phyloP scores from a whole-genome alignment of 2,888 invertebrate genomes.

The Tipula lateralis region DNA sequence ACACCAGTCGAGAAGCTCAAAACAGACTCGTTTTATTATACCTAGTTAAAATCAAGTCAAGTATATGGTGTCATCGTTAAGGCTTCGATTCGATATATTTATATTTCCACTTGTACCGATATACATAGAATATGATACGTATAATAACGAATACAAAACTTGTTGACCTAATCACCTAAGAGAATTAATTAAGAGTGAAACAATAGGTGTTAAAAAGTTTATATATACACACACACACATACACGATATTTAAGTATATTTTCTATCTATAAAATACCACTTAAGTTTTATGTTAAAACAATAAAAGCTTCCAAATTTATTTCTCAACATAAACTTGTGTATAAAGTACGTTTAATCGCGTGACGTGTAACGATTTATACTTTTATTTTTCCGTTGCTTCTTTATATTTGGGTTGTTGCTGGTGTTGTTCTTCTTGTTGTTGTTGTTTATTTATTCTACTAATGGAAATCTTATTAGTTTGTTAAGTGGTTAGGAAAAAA shows the following conservation, averaged over 20 bases:
- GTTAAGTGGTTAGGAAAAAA: neutral
- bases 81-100: too few species aligned
- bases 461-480: constrained; percentile 19
- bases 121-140: too few species aligned
- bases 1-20: too few species aligned
- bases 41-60: too few species aligned
- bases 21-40: too few species aligned
- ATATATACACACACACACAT: neutral
- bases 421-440: too few species aligned
- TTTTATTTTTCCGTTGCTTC: neutral
- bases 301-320: constrained; percentile 19
- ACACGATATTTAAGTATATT: neutral
- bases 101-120: neutral
- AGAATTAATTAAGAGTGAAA: constrained; percentile 24
- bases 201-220: constrained; percentile 7
- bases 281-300: constrained; percentile 24
- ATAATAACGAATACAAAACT: neutral
- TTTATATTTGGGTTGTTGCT: neutral
- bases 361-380: constrained; percentile 24
- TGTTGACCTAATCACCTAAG: neutral
- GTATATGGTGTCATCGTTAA: too few species aligned
- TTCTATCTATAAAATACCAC: constrained; percentile 7
- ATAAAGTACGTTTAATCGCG: constrained; percentile 24
- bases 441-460: neutral
- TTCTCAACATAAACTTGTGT: neutral